Evolutionary conservation across 2,113 vertebrate species (phyloP), one percentile per base, ranked within the genome.

Genomic region (Rhabdornis inornatus): DNA sequence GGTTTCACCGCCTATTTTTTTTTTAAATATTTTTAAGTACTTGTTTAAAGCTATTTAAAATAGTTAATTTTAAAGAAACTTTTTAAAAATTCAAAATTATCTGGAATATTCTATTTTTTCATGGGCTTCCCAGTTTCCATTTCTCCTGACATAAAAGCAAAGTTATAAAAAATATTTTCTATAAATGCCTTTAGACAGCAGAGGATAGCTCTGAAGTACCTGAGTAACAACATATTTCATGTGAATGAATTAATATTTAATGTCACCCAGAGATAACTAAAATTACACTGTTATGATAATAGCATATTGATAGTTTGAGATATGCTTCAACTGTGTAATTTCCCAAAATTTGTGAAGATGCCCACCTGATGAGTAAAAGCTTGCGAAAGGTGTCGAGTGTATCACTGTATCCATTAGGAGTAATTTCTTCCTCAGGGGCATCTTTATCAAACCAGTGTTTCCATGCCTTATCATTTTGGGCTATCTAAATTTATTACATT

Each of bases 321-420:
- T 42, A 47, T 57, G 47, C 39, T 53, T 47, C 33, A 68, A 30
- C 13, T 39, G 18, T 22, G 53, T 21, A 16, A 60, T 65, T 83
- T 90, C 19, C 47, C 53, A 37, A 25, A 47, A 47, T 83, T 86
- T 74, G 39, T 55, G 53, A 27, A 40, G 47, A 23, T 72, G 47
- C 97, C 97, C 47, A 98, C 98, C 98, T 97, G 95, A 98, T 97
- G 22, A 98, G 97, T 81, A 98, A 93, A 78, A 98, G 97, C 72
- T 97, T 98, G 21, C 74, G 96, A 68, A 96, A 98, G 9, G 96
- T 97, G 44, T 98, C 98, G 35, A 98, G 94, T 2, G 97, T 96
- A 39, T 98, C 97, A 19, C 80, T 98, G 59, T 98, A 98, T 79
- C 98, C 98, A 75, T 98, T 93, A 30, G 98, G 98, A 42, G 98